These are phyloP conservation scores for Bucorvus abyssinicus DNA, from an alignment of 2,797 vertebrate genomes.

Conservation along the genomic window DNA sequence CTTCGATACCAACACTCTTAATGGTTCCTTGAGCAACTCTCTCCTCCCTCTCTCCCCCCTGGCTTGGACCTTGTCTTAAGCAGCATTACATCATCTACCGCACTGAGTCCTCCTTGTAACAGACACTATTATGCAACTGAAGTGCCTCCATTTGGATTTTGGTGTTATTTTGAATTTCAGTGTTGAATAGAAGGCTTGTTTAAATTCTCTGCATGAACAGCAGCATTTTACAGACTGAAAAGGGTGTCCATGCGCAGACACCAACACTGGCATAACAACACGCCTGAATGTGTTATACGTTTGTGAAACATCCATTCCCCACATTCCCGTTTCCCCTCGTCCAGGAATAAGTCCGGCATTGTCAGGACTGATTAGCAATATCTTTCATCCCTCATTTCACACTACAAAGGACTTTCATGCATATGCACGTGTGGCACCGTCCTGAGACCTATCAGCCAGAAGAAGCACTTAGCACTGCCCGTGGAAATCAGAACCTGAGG, in stretches of 20 bases:
- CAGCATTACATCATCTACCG: conserved; percentile 30
- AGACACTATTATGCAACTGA: conserved; percentile 58
- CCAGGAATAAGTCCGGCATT: conserved; percentile 39
- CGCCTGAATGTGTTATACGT: conserved; percentile 1
- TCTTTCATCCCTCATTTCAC: conserved; percentile 54
- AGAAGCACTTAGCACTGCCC: neutral
- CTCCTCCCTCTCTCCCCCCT: neutral
- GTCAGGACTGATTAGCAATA: conserved; percentile 40
- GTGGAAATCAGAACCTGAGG: neutral
- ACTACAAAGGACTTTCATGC: conserved; percentile 24
- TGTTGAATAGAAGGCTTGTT: conserved; percentile 57
- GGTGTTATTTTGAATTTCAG: conserved; percentile 49
- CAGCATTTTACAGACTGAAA: conserved; percentile 56
- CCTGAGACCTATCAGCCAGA: neutral
- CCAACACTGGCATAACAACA: conserved; percentile 39
- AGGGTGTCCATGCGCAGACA: conserved; percentile 47
- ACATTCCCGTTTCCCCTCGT: neutral
- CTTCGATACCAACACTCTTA: neutral
- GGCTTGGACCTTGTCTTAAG: neutral
- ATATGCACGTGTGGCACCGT: neutral
- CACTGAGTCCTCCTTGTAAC: conserved; percentile 48
- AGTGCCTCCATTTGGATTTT: conserved; percentile 65
- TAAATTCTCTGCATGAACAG: conserved; percentile 59
- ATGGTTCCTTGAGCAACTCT: neutral
- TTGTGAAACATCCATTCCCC: conserved; percentile 60